Evolutionary conservation across 2,888 invertebrate species (phyloP).

Genomic region (Cybosia mesomella): DNA sequence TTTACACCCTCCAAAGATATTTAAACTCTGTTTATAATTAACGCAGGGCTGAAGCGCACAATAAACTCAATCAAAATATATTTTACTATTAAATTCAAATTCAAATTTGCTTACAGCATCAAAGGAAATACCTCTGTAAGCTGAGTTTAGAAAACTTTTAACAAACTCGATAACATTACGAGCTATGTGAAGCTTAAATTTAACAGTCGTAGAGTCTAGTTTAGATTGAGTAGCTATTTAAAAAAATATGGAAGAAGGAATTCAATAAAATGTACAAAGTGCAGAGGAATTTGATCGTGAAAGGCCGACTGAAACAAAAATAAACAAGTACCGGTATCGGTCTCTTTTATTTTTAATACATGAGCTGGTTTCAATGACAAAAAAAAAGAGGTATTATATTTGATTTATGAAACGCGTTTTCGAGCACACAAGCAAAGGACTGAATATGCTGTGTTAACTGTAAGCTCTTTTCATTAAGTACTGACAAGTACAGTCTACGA

Average conservation of each 20-base stretch:
- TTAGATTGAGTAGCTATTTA: not conserved
- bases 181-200: not conserved
- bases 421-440: not conserved
- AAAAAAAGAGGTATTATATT: no score
- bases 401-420: not conserved
- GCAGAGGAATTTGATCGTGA: slow-evolving; percentile 37
- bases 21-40: slow-evolving; percentile 22
- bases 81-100: slow-evolving; percentile 46
- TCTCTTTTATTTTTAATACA: slow-evolving; percentile 3
- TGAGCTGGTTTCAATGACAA: not conserved
- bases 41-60: slow-evolving; percentile 18
- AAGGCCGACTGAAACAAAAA: slow-evolving; percentile 22
- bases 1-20: slow-evolving; percentile 12
- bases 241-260: slow-evolving; percentile 37
- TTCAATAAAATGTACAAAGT: slow-evolving; percentile 40
- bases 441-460: not conserved
- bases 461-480: no score
- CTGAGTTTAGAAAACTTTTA: slow-evolving; percentile 34
- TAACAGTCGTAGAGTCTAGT: slow-evolving; percentile 1
- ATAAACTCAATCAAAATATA: slow-evolving; percentile 47
- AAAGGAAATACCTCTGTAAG: slow-evolving; percentile 39
- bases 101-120: slow-evolving; percentile 47
- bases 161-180: not conserved
- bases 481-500: not conserved
- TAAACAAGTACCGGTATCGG: slow-evolving; percentile 19